Conservation (phyloP, 53 echinoderm and acorn worm species). For the Crossaster papposus region DNA sequence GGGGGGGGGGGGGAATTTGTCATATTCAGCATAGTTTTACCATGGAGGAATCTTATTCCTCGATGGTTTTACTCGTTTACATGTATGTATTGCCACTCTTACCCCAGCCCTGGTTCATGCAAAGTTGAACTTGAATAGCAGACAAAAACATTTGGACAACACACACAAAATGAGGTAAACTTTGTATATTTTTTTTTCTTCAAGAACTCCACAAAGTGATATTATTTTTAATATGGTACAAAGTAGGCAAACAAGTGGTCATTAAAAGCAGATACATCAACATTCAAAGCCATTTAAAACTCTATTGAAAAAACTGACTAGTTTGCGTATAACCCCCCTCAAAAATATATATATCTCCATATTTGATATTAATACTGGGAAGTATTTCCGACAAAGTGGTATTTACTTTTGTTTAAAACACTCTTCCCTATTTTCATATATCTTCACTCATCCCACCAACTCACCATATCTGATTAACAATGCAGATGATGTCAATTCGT, state of each 20-base stretch:
- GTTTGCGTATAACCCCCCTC: slow-evolving; percentile 46
- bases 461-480: no score
- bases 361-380: slow-evolving; percentile 52
- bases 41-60: no score
- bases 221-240: slow-evolving; percentile 47
- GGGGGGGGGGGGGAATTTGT: no score
- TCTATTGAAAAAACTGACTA: slow-evolving; percentile 44
- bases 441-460: neutral
- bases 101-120: no score
- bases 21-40: no score
- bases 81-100: no score
- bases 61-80: no score
- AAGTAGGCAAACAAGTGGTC: slow-evolving; percentile 62
- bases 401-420: slow-evolving; percentile 42
- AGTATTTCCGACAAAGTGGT: slow-evolving; percentile 53
- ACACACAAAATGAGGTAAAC: slow-evolving; percentile 16
- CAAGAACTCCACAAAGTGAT: slow-evolving; percentile 67
- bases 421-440: slow-evolving; percentile 22
- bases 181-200: slow-evolving; percentile 53
- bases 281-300: slow-evolving; percentile 50
- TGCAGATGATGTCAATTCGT: no score
- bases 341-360: slow-evolving; percentile 62
- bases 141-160: neutral
- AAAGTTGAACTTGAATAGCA: no score
- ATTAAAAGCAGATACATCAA: slow-evolving; percentile 51